These are phyloP conservation scores for Drosophila nigricruria DNA, from an alignment of 2,888 invertebrate species.

Conservation along the genomic window DNA sequence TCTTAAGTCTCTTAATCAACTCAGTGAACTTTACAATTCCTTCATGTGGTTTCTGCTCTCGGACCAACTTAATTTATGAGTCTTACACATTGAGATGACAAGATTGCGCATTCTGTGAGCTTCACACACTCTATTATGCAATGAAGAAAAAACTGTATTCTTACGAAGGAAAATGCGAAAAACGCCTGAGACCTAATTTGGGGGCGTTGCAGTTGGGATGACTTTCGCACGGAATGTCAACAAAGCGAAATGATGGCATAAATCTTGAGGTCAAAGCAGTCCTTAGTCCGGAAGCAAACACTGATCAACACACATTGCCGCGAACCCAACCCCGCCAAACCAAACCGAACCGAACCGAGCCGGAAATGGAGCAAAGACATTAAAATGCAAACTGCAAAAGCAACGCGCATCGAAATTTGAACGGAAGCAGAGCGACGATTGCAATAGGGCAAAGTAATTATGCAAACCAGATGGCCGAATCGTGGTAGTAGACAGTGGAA, in stretches of 20 bases:
- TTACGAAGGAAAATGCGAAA: slow-evolving; percentile 3
- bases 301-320: slow-evolving; percentile 52
- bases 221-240: slow-evolving; percentile 59
- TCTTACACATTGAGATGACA: neutral
- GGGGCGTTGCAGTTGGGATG: slow-evolving; percentile 38
- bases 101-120: neutral
- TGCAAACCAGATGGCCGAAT: slow-evolving; percentile 47
- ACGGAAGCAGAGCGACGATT: slow-evolving; percentile 24
- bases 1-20: neutral
- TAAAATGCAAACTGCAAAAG: slow-evolving; percentile 59
- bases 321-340: neutral
- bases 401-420: slow-evolving; percentile 8
- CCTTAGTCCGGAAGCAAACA: slow-evolving; percentile 46
- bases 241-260: slow-evolving; percentile 44
- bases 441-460: slow-evolving; percentile 60
- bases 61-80: slow-evolving; percentile 3
- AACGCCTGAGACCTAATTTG: slow-evolving; percentile 38
- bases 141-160: neutral
- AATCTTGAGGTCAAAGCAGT: slow-evolving; percentile 50
- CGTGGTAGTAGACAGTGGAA: neutral
- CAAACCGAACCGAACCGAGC: slow-evolving; percentile 1
- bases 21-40: neutral
- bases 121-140: neutral
- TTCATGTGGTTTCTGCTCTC: neutral
- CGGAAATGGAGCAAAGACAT: slow-evolving; percentile 58